Conservation (phyloP, 2,113 vertebrate genomes). For the Gambusia holbrooki region DNA sequence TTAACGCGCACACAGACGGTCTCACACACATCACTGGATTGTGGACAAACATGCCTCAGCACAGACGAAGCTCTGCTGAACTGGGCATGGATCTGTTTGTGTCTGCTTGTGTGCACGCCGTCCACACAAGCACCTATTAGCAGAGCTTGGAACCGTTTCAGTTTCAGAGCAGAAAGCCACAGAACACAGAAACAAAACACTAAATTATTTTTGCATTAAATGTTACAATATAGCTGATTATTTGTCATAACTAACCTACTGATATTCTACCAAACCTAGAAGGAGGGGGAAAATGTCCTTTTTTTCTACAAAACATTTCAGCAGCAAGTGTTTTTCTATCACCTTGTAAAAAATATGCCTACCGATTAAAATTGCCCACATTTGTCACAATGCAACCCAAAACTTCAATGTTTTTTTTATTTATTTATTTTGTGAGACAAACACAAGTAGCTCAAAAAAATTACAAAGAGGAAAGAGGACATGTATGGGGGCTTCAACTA, state of each 20-base stretch:
- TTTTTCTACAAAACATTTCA: not conserved
- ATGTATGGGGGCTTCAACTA: too few relatives aligned
- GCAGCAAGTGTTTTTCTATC: not conserved
- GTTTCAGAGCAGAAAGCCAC: slow-evolving; percentile 17
- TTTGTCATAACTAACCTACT: too few relatives aligned
- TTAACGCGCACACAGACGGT: slow-evolving; percentile 1
- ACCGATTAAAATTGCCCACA: too few relatives aligned
- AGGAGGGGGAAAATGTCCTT: too few relatives aligned
- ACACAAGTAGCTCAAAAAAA: too few relatives aligned
- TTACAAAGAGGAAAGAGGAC: too few relatives aligned
- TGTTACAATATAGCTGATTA: not conserved
- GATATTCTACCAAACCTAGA: too few relatives aligned
- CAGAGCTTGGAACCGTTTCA: slow-evolving; percentile 28
- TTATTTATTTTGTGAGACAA: too few relatives aligned
- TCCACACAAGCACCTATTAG: not conserved
- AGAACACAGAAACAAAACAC: not conserved
- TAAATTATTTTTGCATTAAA: not conserved
- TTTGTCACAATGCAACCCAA: too few relatives aligned
- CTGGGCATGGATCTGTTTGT: slow-evolving; percentile 1
- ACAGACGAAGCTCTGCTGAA: slow-evolving; percentile 19
- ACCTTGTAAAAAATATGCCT: too few relatives aligned
- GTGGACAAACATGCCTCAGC: slow-evolving; percentile 40
- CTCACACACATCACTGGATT: slow-evolving; percentile 11
- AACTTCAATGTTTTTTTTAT: too few relatives aligned
- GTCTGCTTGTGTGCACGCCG: slow-evolving; percentile 5